phyloP scores from a whole-genome alignment of 2,113 vertebrate species.

The Rafetus swinhoei region DNA sequence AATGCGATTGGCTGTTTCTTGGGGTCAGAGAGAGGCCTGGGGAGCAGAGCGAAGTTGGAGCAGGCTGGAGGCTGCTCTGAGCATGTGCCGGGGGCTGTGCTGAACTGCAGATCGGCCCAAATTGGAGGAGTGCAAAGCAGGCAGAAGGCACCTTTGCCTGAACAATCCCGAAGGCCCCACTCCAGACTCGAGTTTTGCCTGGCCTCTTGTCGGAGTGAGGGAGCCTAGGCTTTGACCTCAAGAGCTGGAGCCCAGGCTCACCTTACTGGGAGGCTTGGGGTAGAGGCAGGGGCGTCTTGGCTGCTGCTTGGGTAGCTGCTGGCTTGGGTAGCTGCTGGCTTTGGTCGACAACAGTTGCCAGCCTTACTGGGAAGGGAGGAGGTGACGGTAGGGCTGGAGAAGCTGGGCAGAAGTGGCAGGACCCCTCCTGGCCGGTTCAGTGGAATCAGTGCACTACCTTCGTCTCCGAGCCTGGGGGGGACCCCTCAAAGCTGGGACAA shows the following conservation, averaged over 20 bases:
- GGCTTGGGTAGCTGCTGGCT: neutral
- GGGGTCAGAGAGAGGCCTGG: neutral
- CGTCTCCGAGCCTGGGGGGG: neutral
- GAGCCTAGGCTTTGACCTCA: neutral
- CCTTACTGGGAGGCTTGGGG: neutral
- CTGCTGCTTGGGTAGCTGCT: neutral
- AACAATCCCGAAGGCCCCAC: no score
- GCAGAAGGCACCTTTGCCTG: neutral
- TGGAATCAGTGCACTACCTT: neutral
- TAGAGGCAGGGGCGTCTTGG: neutral
- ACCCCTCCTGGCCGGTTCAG: neutral
- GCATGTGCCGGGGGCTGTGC: neutral
- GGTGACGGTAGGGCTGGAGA: neutral
- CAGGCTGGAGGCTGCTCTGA: neutral
- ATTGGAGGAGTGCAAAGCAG: neutral
- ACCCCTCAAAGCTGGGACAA: neutral
- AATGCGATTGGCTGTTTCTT: neutral
- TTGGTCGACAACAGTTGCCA: neutral
- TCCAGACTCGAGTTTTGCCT: neutral
- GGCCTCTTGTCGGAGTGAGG: neutral
- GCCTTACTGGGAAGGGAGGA: neutral
- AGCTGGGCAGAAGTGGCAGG: neutral
- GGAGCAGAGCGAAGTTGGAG: neutral
- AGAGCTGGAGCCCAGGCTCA: neutral
- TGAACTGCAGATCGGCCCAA: neutral